These are phyloP conservation scores for Menura novaehollandiae DNA, from an alignment of 2,113 vertebrate genomes.

Conservation along the genomic window DNA sequence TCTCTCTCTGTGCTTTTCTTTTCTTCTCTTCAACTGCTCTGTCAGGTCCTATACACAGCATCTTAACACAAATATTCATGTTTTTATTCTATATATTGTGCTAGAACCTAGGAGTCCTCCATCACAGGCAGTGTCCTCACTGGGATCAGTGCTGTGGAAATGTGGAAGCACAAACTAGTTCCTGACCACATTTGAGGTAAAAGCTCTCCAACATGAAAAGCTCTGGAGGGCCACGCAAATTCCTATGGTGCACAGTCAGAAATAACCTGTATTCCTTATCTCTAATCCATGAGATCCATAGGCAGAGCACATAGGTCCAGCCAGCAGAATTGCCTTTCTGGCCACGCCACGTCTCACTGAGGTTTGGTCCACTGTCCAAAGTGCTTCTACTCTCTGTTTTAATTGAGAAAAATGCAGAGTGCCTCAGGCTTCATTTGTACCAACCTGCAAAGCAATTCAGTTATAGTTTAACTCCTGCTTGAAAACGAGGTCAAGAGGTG, in stretches of 20 bases:
- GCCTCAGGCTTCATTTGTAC: slow-evolving; percentile 47
- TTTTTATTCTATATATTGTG: neutral
- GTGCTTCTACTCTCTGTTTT: slow-evolving; percentile 46
- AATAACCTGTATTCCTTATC: neutral
- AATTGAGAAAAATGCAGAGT: slow-evolving; percentile 4
- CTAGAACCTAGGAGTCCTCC: neutral
- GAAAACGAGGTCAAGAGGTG: slow-evolving; percentile 56
- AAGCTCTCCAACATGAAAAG: neutral
- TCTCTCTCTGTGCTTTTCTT: neutral
- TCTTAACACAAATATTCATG: neutral
- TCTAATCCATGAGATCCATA: neutral
- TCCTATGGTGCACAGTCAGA: neutral
- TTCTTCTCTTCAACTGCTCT: neutral
- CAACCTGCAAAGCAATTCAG: slow-evolving; percentile 9
- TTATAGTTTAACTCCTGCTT: slow-evolving; percentile 64
- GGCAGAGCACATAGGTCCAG: neutral
- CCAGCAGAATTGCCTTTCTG: neutral
- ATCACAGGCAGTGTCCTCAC: neutral
- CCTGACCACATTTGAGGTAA: neutral
- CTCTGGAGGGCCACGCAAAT: neutral
- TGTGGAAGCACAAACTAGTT: neutral
- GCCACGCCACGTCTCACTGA: neutral
- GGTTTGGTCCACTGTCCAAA: neutral
- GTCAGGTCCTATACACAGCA: neutral
- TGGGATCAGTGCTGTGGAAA: neutral